These are phyloP conservation scores for Pachyseris speciosa DNA, from an alignment of 64 coral and sea anemone species.

Conservation along the genomic window DNA sequence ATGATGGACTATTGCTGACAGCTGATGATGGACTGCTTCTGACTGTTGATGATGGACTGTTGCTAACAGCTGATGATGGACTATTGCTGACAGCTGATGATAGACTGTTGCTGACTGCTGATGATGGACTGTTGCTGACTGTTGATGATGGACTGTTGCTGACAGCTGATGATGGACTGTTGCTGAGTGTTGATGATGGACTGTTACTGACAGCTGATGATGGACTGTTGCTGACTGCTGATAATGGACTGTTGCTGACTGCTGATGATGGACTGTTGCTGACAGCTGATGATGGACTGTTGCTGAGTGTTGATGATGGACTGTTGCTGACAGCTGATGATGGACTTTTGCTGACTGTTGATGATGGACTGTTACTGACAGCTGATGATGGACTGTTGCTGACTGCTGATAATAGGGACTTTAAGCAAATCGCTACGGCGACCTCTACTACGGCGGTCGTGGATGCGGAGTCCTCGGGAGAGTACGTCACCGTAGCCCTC, in stretches of 20 bases:
- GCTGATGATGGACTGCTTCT: background rate
- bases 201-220: background rate
- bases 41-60: background rate
- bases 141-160: background rate
- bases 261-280: background rate
- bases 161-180: background rate
- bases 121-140: too few species aligned
- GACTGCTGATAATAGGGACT: too few species aligned
- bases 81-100: background rate
- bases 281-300: background rate
- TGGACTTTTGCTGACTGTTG: too few species aligned
- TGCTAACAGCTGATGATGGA: background rate
- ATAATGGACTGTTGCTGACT: background rate
- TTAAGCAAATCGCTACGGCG: too few species aligned
- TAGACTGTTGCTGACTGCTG: background rate
- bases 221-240: too few species aligned
- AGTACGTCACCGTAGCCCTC: too few species aligned
- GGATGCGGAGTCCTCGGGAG: too few species aligned
- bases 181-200: background rate
- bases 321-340: too few species aligned
- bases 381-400: too few species aligned
- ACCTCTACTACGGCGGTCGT: too few species aligned
- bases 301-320: background rate
- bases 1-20: background rate
- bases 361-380: too few species aligned